Conservation (phyloP, 2,113 vertebrate genomes). For the Lepisosteus oculatus region DNA sequence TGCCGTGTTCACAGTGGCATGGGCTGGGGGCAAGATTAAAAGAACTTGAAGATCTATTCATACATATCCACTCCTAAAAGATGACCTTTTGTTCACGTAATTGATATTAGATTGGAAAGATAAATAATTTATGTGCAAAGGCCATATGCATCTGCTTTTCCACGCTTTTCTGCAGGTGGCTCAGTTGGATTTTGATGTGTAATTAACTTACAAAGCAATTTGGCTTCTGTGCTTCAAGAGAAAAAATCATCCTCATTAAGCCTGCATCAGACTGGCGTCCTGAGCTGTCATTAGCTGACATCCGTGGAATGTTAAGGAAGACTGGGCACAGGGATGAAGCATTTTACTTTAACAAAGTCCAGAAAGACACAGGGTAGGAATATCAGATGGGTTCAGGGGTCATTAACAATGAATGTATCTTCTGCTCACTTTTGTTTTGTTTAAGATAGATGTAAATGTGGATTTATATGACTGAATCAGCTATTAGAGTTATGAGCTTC, state of each 20-base stretch:
- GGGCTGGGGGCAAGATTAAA: no score
- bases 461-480: no score
- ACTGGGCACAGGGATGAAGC: constrained; percentile 4
- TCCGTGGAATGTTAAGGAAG: constrained; percentile 21
- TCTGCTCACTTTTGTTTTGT: no score
- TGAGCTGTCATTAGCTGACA: constrained; percentile 19
- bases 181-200: not conserved
- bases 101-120: no score
- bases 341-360: not conserved
- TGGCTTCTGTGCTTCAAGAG: not conserved
- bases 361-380: not conserved
- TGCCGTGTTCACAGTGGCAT: no score
- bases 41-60: no score
- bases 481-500: no score
- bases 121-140: not conserved
- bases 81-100: no score
- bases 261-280: constrained; percentile 10
- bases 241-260: constrained; percentile 10
- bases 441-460: no score
- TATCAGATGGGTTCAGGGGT: not conserved
- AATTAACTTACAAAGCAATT: constrained; percentile 11
- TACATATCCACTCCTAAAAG: no score
- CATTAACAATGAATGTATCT: no score
- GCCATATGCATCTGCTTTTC: not conserved
- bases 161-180: not conserved